Conservation (phyloP, 2,888 invertebrate genomes). For the Chloroclystis v-ata region DNA sequence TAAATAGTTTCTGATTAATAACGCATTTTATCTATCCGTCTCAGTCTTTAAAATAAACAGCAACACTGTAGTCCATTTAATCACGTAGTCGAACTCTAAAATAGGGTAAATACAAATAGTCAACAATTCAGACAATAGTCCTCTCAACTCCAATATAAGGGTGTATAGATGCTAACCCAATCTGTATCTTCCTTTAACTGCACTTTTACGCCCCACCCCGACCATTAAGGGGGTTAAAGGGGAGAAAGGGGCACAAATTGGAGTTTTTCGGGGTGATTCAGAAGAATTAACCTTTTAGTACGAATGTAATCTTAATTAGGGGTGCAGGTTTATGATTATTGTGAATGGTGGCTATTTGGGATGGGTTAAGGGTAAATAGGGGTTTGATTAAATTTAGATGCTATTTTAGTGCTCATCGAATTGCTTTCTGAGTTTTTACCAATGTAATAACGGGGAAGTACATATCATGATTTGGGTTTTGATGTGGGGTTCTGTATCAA, state of each 20-base stretch:
- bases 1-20: too few relatives aligned
- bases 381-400: not conserved
- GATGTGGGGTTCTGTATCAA: too few relatives aligned
- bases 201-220: slow-evolving; percentile 45
- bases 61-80: too few relatives aligned
- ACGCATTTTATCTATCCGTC: too few relatives aligned
- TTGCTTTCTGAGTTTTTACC: too few relatives aligned
- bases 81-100: too few relatives aligned
- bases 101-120: not conserved
- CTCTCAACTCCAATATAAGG: slow-evolving; percentile 30
- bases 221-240: slow-evolving; percentile 36
- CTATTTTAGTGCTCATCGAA: not conserved
- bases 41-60: too few relatives aligned
- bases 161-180: slow-evolving; percentile 26
- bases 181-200: slow-evolving; percentile 36
- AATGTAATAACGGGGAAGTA: too few relatives aligned
- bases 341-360: slow-evolving; percentile 14
- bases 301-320: slow-evolving; percentile 27
- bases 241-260: slow-evolving; percentile 33
- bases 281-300: slow-evolving; percentile 28
- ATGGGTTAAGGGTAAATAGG: not conserved
- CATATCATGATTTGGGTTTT: too few relatives aligned
- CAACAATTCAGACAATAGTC: slow-evolving; percentile 13
- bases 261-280: slow-evolving; percentile 28
- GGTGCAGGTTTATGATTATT: slow-evolving; percentile 27